These are phyloP conservation scores for Lomographa bimaculata DNA, from an alignment of 2,888 invertebrate genomes.

Conservation along the genomic window DNA sequence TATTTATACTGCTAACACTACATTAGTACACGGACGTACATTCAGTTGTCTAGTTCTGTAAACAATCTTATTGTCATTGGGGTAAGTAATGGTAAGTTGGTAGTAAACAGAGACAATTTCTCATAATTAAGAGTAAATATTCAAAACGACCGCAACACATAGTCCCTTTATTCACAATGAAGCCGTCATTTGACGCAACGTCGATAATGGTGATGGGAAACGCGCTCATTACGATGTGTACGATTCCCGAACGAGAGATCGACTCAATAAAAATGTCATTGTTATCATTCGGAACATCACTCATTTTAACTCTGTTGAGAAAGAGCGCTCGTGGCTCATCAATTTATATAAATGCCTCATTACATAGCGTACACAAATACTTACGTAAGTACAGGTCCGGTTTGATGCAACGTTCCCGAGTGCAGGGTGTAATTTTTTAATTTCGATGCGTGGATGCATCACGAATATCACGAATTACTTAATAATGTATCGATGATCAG, in stretches of 20 bases:
- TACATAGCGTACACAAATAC: slow-evolving; percentile 55
- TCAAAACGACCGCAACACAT: slow-evolving; percentile 24
- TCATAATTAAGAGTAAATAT: slow-evolving; percentile 15
- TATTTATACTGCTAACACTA: too few relatives aligned
- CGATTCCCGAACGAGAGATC: slow-evolving; percentile 38
- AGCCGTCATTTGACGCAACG: slow-evolving; percentile 24
- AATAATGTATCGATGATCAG: slow-evolving; percentile 40
- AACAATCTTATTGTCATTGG: too few relatives aligned
- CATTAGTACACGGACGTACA: too few relatives aligned
- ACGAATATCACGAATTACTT: slow-evolving; percentile 36
- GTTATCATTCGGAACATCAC: slow-evolving; percentile 62
- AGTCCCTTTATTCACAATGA: slow-evolving; percentile 28
- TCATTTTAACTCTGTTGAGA: slow-evolving; percentile 66
- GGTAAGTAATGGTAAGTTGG: too few relatives aligned
- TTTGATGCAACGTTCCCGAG: slow-evolving; percentile 57
- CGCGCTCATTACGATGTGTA: slow-evolving; percentile 37
- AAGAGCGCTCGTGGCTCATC: slow-evolving; percentile 49
- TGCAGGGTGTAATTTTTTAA: slow-evolving; percentile 59
- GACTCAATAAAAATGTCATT: slow-evolving; percentile 58
- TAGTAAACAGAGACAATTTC: too few relatives aligned
- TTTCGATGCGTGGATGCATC: slow-evolving; percentile 48
- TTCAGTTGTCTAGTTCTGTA: too few relatives aligned
- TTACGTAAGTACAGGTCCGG: slow-evolving; percentile 48
- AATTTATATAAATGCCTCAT: slow-evolving; percentile 69
- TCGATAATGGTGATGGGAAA: slow-evolving; percentile 35